Evolutionary conservation across 1,140 invertebrate species (phyloP).

Genomic region (Sinonovacula constricta): DNA sequence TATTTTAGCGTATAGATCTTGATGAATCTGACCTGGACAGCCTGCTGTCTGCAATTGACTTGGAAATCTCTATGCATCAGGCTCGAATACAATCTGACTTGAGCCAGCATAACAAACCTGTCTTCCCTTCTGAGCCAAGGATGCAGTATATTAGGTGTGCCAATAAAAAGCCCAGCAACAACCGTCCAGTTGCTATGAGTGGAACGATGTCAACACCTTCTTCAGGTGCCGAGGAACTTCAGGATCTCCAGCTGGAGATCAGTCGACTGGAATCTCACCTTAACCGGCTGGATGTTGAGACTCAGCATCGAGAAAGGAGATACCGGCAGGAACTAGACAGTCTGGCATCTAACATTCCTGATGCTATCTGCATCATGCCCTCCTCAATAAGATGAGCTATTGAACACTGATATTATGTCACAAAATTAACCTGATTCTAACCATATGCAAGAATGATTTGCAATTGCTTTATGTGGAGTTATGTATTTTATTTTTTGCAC

Average conservation of each 20-base stretch:
- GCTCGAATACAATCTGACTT: no score
- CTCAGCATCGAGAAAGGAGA: constrained; percentile 1
- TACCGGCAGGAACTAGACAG: background rate
- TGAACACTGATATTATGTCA: background rate
- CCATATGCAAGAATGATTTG: no score
- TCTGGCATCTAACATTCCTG: constrained; percentile 9
- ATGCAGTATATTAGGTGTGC: background rate
- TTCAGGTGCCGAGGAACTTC: background rate
- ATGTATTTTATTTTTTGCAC: no score
- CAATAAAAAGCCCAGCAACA: background rate
- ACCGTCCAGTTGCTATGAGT: background rate
- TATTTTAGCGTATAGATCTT: no score
- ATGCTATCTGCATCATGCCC: constrained; percentile 16
- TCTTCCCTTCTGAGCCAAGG: no score
- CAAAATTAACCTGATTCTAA: no score
- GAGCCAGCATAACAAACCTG: no score
- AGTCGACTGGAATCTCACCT: background rate
- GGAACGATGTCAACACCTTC: no score
- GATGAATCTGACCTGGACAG: no score
- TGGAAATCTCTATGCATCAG: no score
- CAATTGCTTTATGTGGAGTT: no score
- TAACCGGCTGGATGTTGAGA: constrained; percentile 1
- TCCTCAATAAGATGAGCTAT: background rate
- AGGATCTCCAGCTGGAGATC: constrained; percentile 7
- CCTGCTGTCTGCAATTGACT: background rate